Conservation (phyloP, 2,113 vertebrate species). For the Forbesichthys agassizii region DNA sequence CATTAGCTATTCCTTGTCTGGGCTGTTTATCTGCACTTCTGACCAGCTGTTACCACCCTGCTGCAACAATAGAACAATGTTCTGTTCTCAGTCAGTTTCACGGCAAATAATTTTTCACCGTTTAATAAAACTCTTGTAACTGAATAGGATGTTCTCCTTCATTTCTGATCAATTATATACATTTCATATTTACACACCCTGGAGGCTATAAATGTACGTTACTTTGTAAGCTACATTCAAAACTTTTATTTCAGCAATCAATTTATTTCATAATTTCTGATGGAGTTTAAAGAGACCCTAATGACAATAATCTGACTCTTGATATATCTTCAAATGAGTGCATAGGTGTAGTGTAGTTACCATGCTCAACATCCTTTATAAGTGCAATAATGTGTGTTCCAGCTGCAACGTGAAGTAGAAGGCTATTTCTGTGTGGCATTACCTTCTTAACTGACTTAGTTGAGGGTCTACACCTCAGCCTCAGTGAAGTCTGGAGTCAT, state of each 20-base stretch:
- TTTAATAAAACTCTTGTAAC: too few relatives aligned
- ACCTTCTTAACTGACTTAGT: constrained; percentile 32
- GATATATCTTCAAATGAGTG: too few relatives aligned
- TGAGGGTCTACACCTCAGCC: constrained; percentile 36
- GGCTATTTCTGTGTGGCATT: constrained; percentile 54
- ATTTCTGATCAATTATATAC: not conserved
- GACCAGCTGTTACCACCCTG: too few relatives aligned
- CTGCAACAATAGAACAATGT: too few relatives aligned
- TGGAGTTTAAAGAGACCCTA: not conserved
- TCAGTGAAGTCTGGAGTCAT: constrained; percentile 24
- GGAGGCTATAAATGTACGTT: not conserved
- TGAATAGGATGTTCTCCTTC: constrained; percentile 28
- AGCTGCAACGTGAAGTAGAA: constrained; percentile 26
- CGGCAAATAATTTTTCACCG: too few relatives aligned
- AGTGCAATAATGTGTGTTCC: constrained; percentile 23
- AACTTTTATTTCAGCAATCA: constrained; percentile 18
- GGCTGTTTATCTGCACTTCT: too few relatives aligned
- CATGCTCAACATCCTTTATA: not conserved
- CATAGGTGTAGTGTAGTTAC: not conserved
- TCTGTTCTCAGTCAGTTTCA: constrained; percentile 23
- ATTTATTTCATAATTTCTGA: not conserved
- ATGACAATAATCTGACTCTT: not conserved
- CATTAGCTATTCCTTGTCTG: too few relatives aligned
- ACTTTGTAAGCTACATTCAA: constrained; percentile 24
- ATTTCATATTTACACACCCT: constrained; percentile 6